These are phyloP conservation scores for Zaprionus gabonicus DNA, from an alignment of 1,140 invertebrate species.

Conservation along the genomic window DNA sequence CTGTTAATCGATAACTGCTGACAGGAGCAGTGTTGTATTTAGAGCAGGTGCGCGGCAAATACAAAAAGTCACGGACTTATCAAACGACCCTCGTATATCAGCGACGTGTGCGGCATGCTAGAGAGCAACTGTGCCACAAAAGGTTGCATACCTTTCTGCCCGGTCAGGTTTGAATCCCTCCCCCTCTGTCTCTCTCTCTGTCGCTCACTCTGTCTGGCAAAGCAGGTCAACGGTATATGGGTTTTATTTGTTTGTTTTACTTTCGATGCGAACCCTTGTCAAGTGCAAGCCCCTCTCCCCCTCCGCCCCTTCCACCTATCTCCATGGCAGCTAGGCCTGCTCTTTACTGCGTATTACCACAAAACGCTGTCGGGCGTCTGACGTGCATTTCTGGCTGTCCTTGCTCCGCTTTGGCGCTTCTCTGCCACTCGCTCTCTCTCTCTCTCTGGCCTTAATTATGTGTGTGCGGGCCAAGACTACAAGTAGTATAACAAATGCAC, in stretches of 20 bases:
- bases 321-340: background rate
- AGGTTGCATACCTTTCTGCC: slow-evolving; percentile 62
- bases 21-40: no score
- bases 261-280: slow-evolving; percentile 75
- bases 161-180: background rate
- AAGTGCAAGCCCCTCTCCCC: slow-evolving; percentile 41
- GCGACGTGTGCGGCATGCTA: slow-evolving; percentile 71
- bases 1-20: no score
- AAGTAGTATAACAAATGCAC: slow-evolving; percentile 59
- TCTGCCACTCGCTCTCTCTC: slow-evolving; percentile 33
- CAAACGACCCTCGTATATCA: no score
- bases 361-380: slow-evolving; percentile 38
- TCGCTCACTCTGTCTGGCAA: slow-evolving; percentile 14
- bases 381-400: slow-evolving; percentile 59
- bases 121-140: slow-evolving; percentile 37
- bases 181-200: background rate
- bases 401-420: slow-evolving; percentile 69
- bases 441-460: slow-evolving; percentile 76
- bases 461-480: slow-evolving; percentile 70
- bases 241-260: slow-evolving; percentile 74
- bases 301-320: background rate
- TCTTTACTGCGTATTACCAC: slow-evolving; percentile 25
- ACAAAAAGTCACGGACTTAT: no score
- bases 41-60: no score
- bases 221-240: slow-evolving; percentile 67